Base-by-base conservation (phyloP, 2,797 vertebrate species). In the Alfaro cultratus region DNA sequence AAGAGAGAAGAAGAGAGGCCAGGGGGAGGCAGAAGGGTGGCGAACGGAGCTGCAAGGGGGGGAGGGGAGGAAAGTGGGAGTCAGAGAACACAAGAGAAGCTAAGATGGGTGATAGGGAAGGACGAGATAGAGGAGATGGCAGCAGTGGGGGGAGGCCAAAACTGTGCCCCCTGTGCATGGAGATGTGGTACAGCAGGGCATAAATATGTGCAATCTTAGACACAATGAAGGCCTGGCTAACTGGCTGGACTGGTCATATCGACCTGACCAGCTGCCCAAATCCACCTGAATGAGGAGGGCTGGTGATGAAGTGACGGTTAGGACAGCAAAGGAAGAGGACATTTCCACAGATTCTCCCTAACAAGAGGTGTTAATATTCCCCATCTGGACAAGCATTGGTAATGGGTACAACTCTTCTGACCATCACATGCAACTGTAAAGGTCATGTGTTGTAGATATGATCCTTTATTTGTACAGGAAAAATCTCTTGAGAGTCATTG, bases 131-230 rank as follows among this genome's bases (percentile, higher is more conserved):
- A 53, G 82, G 41, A 47, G 46, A 41, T 41, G 72, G 36, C 21
- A 68, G 64, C 64, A 39, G 23, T 18, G 51, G 53, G 53, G 49
- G 46, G 73, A 41, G 64, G 41, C 21, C 10, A 68, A 73, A 74
- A 80, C 86, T 74, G 87, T 87, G 87, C 90, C 91, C 89, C 88
- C 87, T 92, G 83, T 81, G 83, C 87, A 53, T 76, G 57, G 82
- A 89, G 76, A 85, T 81, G 70, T 67, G 86, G 75, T 39, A 76
- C 29, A 36, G 16, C n/a, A 31, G 18, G 26, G 18, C 74, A 43
- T 2, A 36, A 76, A 75, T 84, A 72, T 73, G 64, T 74, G 51
- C 46, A 46, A 53, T 74, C 41, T 82, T 78, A 85, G 83, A 89
- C 83, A 93, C 86, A 91, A 88, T 91, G 89, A 83, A 47, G 80